Evolutionary conservation across 2,797 vertebrate genomes (phyloP).

Genomic region (Cichlasoma orientale): DNA sequence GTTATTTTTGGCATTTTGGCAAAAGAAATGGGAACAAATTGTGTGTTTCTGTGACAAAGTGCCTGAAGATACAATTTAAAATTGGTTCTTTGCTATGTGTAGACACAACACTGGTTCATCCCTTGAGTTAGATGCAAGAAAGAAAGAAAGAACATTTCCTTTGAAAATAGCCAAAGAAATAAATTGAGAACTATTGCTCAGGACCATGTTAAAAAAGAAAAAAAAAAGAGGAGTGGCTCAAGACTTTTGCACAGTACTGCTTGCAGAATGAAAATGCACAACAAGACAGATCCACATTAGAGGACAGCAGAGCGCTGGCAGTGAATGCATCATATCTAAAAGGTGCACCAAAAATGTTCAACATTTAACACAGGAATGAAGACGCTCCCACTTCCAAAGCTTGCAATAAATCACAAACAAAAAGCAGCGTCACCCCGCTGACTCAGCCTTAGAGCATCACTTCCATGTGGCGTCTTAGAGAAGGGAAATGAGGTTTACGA

Average conservation of each 20-base stretch:
- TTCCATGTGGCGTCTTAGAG: neutral
- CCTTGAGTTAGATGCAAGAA: neutral
- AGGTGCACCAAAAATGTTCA: neutral
- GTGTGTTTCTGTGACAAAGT: no score
- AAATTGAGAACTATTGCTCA: neutral
- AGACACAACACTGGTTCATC: neutral
- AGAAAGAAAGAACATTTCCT: neutral
- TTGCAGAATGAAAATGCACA: neutral
- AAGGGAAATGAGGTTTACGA: constrained; percentile 39
- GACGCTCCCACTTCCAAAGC: neutral
- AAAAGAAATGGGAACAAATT: neutral
- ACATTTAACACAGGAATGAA: neutral
- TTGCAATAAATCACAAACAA: constrained; percentile 14
- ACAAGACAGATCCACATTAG: constrained; percentile 9
- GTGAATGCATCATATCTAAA: neutral
- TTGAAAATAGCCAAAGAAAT: neutral
- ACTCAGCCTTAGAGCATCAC: constrained; percentile 1
- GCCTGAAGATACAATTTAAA: no score
- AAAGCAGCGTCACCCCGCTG: constrained; percentile 22
- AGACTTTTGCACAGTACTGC: neutral
- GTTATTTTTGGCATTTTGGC: neutral
- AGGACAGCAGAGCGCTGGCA: neutral
- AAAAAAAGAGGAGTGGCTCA: neutral
- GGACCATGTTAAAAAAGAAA: neutral
- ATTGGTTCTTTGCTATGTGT: no score